Percentiles rank a stretch among this genome's conserved stretches.
Evolutionary conservation across 2,113 vertebrate species (phyloP).

Genomic region (Physeter macrocephalus): DNA sequence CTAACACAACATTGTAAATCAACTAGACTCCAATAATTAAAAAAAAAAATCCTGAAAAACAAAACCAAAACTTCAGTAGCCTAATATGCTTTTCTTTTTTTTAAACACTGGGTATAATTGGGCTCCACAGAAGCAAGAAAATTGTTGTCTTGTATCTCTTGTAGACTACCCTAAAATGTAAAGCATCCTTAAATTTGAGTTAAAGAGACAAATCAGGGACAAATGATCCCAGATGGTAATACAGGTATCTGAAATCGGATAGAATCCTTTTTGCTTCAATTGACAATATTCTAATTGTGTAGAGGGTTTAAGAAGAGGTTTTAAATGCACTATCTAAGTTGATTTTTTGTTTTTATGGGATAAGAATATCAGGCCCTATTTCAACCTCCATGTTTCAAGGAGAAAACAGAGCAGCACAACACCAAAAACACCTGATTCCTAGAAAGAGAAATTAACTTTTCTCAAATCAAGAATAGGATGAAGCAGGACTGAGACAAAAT

Average conservation of each 20-base stretch:
- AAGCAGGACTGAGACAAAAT: background rate
- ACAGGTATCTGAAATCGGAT: background rate
- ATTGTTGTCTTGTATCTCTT: background rate
- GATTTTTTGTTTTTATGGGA: background rate
- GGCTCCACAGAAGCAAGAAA: background rate
- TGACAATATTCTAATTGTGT: background rate
- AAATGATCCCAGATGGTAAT: background rate
- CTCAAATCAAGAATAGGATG: background rate
- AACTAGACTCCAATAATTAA: background rate
- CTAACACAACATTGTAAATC: background rate
- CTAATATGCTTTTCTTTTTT: background rate
- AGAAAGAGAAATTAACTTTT: background rate
- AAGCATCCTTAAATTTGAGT: background rate
- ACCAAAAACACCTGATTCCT: background rate
- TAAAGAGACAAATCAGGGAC: background rate
- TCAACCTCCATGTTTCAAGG: background rate
- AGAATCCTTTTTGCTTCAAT: background rate
- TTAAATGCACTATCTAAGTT: background rate
- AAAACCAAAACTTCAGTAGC: background rate
- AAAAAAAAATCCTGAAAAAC: background rate
- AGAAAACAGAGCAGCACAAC: background rate
- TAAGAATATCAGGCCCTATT: background rate
- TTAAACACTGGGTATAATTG: background rate
- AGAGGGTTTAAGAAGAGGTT: background rate
- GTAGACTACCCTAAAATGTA: background rate